Conservation (phyloP, 1,140 invertebrate genomes). For the Gonatopus flavifemur region DNA sequence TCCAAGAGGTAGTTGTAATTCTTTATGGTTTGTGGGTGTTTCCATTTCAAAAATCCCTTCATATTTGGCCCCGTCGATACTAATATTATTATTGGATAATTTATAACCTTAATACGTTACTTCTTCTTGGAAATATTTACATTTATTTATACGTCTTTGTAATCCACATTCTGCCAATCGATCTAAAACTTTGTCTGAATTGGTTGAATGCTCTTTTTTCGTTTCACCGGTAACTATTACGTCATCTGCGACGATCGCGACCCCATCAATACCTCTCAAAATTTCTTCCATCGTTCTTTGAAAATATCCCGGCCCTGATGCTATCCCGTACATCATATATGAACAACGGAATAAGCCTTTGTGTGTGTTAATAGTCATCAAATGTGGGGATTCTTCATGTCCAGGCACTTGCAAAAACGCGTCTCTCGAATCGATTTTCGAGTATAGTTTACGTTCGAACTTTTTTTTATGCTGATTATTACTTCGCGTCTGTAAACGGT, state of each 20-base stretch:
- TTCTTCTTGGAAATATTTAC: slow-evolving; percentile 6
- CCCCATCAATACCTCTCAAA: slow-evolving; percentile 1
- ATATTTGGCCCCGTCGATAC: slow-evolving; percentile 9
- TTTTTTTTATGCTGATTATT: neutral
- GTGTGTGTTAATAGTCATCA: neutral
- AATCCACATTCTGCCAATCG: too few species aligned
- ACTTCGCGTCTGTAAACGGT: neutral
- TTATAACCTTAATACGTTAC: slow-evolving; percentile 7
- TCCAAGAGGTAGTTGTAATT: slow-evolving; percentile 11
- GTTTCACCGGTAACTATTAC: neutral
- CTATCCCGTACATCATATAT: neutral
- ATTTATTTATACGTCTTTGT: slow-evolving; percentile 1
- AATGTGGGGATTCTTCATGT: neutral
- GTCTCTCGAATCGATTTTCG: neutral
- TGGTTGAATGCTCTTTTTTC: neutral
- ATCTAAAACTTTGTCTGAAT: slow-evolving; percentile 1
- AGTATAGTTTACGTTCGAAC: neutral
- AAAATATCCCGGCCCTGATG: slow-evolving; percentile 2
- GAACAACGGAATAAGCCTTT: neutral
- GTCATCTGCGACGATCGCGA: slow-evolving; percentile 2
- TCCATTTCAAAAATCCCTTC: slow-evolving; percentile 13
- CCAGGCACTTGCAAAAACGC: neutral
- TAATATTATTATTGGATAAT: slow-evolving; percentile 9
- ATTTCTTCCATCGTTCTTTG: slow-evolving; percentile 1
- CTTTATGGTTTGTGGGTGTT: slow-evolving; percentile 10